Evolutionary conservation across 1,140 invertebrate species (phyloP).

Genomic region (Microvelia longipes): DNA sequence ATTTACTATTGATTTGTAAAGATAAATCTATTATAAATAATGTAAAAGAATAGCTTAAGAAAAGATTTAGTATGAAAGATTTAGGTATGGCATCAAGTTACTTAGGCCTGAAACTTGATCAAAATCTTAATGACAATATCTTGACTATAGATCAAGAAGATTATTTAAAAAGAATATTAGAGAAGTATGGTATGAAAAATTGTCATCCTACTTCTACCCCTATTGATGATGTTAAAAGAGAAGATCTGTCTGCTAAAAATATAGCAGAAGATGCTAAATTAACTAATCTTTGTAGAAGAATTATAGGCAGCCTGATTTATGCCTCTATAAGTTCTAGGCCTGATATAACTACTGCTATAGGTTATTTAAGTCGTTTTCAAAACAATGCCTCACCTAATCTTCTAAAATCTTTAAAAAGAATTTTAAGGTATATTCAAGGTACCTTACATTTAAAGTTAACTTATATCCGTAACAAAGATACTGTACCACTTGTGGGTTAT

Average conservation of each 20-base stretch:
- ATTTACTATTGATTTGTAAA: conserved; percentile 24
- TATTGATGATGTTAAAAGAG: conserved; percentile 22
- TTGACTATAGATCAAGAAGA: conserved; percentile 24
- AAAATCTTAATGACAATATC: conserved; percentile 20
- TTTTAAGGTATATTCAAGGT: conserved; percentile 11
- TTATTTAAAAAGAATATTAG: conserved; percentile 27
- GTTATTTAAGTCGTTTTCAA: conserved; percentile 19
- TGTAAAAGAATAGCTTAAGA: conserved; percentile 23
- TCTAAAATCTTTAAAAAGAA: conserved; percentile 10
- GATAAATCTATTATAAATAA: conserved; percentile 19
- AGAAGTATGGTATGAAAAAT: conserved; percentile 27
- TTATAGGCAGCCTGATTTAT: conserved; percentile 27
- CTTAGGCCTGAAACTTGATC: conserved; percentile 27
- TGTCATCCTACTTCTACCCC: conserved; percentile 26
- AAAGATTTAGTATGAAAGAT: conserved; percentile 30
- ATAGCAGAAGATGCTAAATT: conserved; percentile 16
- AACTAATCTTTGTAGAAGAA: conserved; percentile 18
- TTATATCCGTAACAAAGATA: neutral
- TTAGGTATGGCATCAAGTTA: conserved; percentile 23
- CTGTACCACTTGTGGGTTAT: conserved; percentile 16
- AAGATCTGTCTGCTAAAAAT: conserved; percentile 16
- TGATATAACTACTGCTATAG: conserved; percentile 19
- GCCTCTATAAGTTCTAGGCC: conserved; percentile 21
- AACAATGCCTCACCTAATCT: conserved; percentile 13
- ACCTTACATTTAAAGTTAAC: conserved; percentile 6